Base-by-base conservation (phyloP, 2,113 vertebrate genomes). In the Salminus brasiliensis region DNA sequence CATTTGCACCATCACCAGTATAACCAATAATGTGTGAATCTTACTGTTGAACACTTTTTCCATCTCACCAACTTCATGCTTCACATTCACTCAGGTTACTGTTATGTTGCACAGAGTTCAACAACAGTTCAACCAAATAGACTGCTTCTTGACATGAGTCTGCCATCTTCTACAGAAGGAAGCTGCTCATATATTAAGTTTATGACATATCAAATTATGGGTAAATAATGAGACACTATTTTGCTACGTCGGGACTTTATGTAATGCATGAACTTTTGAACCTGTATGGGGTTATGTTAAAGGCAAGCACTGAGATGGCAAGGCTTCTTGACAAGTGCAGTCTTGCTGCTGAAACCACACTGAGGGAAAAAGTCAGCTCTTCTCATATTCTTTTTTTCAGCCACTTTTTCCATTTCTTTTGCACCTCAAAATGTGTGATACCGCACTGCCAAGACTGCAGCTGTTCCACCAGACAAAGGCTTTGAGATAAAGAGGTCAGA, bases 151-250 rank as follows among this genome's bases (percentile, higher is more conserved):
- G 9, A 52, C 13, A 4, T 45, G 2, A 45, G 13, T 15, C 43
- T 13, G 43, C 12, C 39, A 43, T 6, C 39, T 10, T 11, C 39
- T 15, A 15, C 43, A 1, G 18, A 49, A 49, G 18, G 47, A 55
- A n/a, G 18, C 47, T 21, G 47, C 47, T 55, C 23, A 1, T 9
- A 21, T 10, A 25, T 55, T 67, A 66, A 75, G 79, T 82, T 67
- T 23, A 49, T 49, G 8, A 80, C 77, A 78, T 27, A 71, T 82
- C 52, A 86, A 81, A 84, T 74, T 85, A 72, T 55, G 15, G 73
- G 30, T 81, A 82, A 45, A 55, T 49, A 57, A 63, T 63, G 47
- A 45, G 67, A 65, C 34, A 81, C 29, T 41, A 68, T 69, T 23
- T 65, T 76, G 74, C 4, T 53, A 7, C 0, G 47, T 36, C 72